Conservation (phyloP, 2,113 vertebrate genomes). For the Smithornis capensis region DNA sequence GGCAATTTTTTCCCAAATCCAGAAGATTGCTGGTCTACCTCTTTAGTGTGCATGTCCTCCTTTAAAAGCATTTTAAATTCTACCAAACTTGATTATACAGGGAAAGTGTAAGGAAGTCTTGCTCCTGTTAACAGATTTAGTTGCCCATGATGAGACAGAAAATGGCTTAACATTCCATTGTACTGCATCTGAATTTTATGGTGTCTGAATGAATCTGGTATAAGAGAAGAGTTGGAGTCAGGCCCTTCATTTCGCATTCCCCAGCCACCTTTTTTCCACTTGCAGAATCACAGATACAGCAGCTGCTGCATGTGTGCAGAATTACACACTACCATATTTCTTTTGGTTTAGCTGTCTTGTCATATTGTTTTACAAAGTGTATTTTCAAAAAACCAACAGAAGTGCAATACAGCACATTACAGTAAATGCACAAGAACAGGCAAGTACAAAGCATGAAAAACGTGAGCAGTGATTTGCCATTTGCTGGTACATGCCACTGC, state of each 20-base stretch:
- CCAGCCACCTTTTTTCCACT: background rate
- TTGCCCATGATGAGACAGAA: background rate
- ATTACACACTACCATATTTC: background rate
- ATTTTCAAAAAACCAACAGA: background rate
- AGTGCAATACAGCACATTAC: background rate
- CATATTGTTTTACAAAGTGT: accelerated
- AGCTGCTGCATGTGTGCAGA: background rate
- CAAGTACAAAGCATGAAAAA: background rate
- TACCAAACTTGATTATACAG: background rate
- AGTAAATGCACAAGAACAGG: background rate
- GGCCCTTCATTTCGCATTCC: background rate
- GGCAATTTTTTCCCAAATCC: background rate
- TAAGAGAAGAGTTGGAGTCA: background rate
- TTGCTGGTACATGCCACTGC: accelerated
- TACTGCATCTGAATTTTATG: background rate
- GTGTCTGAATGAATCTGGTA: background rate
- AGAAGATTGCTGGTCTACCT: background rate
- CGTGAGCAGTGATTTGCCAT: background rate
- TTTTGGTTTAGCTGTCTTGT: background rate
- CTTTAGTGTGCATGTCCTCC: background rate
- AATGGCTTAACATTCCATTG: background rate
- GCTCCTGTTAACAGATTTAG: background rate
- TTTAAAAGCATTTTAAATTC: background rate
- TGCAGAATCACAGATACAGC: background rate
- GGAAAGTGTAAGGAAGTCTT: background rate